Evolutionary conservation across 2,888 invertebrate species (phyloP).

Genomic region (Cordilura impudica): DNA sequence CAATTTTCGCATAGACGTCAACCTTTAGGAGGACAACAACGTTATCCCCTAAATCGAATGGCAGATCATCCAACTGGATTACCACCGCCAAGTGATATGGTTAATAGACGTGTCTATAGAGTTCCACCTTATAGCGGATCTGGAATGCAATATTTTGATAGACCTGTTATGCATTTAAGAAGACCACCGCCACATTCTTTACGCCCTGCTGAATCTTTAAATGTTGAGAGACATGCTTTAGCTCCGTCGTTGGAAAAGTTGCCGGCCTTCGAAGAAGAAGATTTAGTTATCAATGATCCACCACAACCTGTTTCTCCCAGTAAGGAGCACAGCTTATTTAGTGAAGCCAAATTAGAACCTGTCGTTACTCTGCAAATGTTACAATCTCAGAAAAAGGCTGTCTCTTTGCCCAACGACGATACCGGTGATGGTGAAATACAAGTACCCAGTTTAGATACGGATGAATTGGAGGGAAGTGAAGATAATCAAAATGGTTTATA

Average conservation of each 20-base stretch:
- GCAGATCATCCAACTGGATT: constrained; percentile 69
- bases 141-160: constrained; percentile 66
- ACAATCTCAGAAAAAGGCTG: constrained; percentile 79
- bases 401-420: constrained; percentile 72
- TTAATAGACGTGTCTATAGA: constrained; percentile 75
- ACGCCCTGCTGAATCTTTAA: constrained; percentile 68
- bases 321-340: constrained; percentile 68
- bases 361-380: constrained; percentile 85
- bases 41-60: constrained; percentile 73
- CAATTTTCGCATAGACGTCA: constrained; percentile 74
- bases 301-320: constrained; percentile 76
- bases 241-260: constrained; percentile 65
- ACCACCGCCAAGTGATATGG: constrained; percentile 66
- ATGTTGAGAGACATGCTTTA: constrained; percentile 53
- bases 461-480: constrained; percentile 45
- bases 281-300: constrained; percentile 78
- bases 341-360: constrained; percentile 77
- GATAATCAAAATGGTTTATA: constrained; percentile 68
- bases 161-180: constrained; percentile 67
- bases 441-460: constrained; percentile 67
- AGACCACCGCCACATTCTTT: constrained; percentile 66
- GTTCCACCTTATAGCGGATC: constrained; percentile 68
- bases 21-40: constrained; percentile 51
- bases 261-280: constrained; percentile 76
- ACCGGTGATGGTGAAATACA: constrained; percentile 71